Conservation (phyloP, 2,797 vertebrate genomes). For the Muscicapa comitata region DNA sequence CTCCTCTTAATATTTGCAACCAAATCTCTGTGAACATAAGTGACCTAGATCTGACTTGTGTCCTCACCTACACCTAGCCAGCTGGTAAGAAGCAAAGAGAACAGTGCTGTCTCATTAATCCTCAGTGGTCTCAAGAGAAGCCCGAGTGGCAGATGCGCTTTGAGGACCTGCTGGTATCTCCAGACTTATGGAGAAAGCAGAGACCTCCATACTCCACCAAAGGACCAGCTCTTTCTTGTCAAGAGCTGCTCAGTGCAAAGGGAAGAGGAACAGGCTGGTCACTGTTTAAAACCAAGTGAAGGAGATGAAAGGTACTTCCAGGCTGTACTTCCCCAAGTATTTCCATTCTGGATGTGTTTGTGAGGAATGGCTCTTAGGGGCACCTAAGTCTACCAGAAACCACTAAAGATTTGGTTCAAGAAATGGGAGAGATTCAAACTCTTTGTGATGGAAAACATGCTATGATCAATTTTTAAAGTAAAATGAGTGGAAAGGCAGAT, state of each 20-base stretch:
- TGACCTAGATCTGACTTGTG: not conserved
- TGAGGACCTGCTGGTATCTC: not conserved
- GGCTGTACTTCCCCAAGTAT: not conserved
- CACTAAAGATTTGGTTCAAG: not conserved
- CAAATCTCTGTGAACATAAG: not conserved
- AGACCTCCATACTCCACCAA: fast-evolving
- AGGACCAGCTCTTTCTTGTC: not conserved
- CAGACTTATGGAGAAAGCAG: not conserved
- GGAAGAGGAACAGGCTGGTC: not conserved
- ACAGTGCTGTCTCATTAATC: not conserved
- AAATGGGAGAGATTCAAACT: not conserved
- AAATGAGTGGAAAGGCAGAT: not conserved
- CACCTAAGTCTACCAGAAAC: not conserved
- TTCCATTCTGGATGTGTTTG: not conserved
- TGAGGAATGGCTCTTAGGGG: not conserved
- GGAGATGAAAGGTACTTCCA: not conserved
- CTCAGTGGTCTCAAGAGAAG: not conserved
- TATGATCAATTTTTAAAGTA: not conserved
- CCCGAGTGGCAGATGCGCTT: not conserved
- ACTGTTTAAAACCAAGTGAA: not conserved
- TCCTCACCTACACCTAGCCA: not conserved
- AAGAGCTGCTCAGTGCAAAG: not conserved
- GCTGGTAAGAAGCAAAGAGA: not conserved
- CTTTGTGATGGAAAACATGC: not conserved
- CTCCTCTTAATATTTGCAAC: not conserved